Evolutionary conservation across 2,888 invertebrate genomes (phyloP), one percentile per base, ranked within the genome.

Genomic region (Apamea monoglypha): DNA sequence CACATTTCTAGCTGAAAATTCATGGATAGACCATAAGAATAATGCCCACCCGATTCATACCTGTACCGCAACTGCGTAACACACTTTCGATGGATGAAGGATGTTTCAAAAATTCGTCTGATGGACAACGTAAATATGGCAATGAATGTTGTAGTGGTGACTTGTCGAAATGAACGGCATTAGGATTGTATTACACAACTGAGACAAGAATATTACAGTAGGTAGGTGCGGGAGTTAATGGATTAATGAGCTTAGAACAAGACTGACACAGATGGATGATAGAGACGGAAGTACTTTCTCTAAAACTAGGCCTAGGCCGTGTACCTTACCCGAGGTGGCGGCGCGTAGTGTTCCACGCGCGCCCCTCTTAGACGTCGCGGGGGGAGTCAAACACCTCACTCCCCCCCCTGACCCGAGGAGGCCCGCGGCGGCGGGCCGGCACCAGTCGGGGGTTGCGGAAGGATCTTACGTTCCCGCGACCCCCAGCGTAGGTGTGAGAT

Each of bases 1-100:
- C 18, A 32, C 40, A 81, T 50, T 81, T 81, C 83, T 63, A 81
- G 6, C 81, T 81, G 83, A 69, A 81, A 77, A 53, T 69, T 16
- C 44, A 53, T 25, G n/a, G 16, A 29, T 18, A 64, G 14, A 47
- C 29, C 18, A 32, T 69, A 2, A 29, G 6, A 50, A 80, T 50
- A 6, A 67, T 36, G 29, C 21, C 6, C n/a, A 12, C 21, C 3
- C 4, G 21, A 25, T 10, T 71, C 18, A 59, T 7, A 59, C 18
- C 18, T 59, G 36, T 1, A 71, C n/a, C n/a, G 7, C 7, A 36
- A 56, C 10, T 70, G 16, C 18, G 5, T 1, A 25, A 32, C 50
- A 53, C 10, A 56, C 16, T 25, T n/a, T n/a, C 10, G 6, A 32
- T 56, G 6, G 18, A 18, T 25, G 25, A 36, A 70, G 14, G 5